Base-by-base conservation (phyloP, 2,797 vertebrate species). In the Squalus acanthias region DNA sequence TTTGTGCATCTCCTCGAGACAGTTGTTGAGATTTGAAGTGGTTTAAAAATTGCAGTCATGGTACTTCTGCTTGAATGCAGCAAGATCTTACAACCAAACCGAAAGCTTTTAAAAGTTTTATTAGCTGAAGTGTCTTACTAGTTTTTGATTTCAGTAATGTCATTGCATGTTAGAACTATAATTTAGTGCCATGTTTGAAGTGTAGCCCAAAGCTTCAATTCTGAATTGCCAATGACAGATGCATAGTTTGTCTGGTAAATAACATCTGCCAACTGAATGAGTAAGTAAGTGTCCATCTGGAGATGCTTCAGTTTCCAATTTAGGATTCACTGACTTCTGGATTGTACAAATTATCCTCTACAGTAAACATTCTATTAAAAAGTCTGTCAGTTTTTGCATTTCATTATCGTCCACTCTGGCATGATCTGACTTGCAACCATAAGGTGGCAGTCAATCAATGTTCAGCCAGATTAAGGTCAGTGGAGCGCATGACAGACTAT, bases 221-320 rank as follows among this genome's bases (percentile, higher is more conserved):
- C 91, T 67, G 65, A 93, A 46, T 24, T 46, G 65, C 91, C 65
- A 46, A 93, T 39, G 63, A 93, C n/a, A 69, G 91, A 46, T 92
- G 60, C 57, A 92, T 69, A 9, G 39, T 93, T 60, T 74, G 72
- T 74, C 39, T 93, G 91, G n/a, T 67, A 93, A 67, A 69, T n/a
- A 93, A 46, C 24, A 93, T 93, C 63, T 93, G 91, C n/a, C 65
- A 67, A 93, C 63, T 67, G n/a, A 69, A 46, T 65, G n/a, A 20
- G 60, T 93, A 67, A 92, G 17, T 67, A n/a, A 67, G 33, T 93
- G 63, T 69, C 91, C 91, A 93, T 93, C 63, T 93, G 91, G 91
- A 93, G 91, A 69, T 1, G n/a, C 20, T 93, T 46, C 63, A 69
- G 91, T 67, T 93, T 8, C 24, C 20, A 67, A 69, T 46, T 67